Evolutionary conservation across 2,797 vertebrate genomes (phyloP).

Genomic region (Knipowitschia caucasica): DNA sequence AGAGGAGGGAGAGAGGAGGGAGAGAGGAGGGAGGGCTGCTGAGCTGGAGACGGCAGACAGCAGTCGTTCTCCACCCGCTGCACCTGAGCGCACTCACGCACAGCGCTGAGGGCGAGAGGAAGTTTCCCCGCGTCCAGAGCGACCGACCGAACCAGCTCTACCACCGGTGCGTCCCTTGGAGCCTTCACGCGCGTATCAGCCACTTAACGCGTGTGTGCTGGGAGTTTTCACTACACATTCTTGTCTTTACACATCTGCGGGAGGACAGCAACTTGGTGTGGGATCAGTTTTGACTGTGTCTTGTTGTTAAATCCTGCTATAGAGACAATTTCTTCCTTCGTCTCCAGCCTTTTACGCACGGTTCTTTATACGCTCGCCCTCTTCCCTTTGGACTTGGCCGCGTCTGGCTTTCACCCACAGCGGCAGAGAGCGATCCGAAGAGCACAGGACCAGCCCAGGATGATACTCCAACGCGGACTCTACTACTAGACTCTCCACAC

Average conservation of each 20-base stretch:
- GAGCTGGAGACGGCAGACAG: slow-evolving; percentile 48
- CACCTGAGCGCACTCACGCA: slow-evolving; percentile 35
- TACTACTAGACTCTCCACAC: slow-evolving; percentile 47
- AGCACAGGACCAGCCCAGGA: slow-evolving; percentile 46
- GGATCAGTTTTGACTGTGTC: slow-evolving; percentile 14
- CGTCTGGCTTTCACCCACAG: slow-evolving; percentile 9
- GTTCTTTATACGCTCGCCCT: too few relatives aligned
- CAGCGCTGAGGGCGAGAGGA: slow-evolving; percentile 23
- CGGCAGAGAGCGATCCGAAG: slow-evolving; percentile 37
- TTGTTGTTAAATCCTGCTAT: slow-evolving; percentile 14
- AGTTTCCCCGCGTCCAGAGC: slow-evolving; percentile 40
- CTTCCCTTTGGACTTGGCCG: slow-evolving; percentile 2
- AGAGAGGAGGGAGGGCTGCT: too few relatives aligned
- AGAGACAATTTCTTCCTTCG: not conserved
- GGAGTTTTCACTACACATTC: slow-evolving; percentile 27
- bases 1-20: too few relatives aligned
- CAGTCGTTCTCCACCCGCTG: slow-evolving; percentile 42
- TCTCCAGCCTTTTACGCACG: not conserved
- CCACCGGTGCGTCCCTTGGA: slow-evolving; percentile 8
- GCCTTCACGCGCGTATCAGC: slow-evolving; percentile 13
- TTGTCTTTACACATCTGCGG: slow-evolving; percentile 3
- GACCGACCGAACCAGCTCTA: too few relatives aligned
- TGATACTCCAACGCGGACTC: slow-evolving; percentile 54
- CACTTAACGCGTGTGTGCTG: slow-evolving; percentile 40
- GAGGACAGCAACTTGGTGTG: slow-evolving; percentile 39